Evolutionary conservation across 2,888 invertebrate species (phyloP), one percentile per base, ranked within the genome.

Genomic region (Aromia moschata): DNA sequence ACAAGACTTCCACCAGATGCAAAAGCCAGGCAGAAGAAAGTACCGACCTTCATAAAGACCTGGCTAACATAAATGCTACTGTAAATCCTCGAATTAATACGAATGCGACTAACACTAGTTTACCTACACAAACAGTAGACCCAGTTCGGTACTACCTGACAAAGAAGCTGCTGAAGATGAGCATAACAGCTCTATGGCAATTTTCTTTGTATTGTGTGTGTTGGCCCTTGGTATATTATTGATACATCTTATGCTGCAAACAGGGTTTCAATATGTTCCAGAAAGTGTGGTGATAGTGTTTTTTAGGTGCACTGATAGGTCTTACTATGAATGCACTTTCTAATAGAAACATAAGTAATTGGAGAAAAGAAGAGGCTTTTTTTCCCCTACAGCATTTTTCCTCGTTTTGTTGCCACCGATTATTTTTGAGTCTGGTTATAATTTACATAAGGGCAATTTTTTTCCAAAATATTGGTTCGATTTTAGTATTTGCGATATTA

Each of bases 391-490:
- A 14, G 95, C 98, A 15, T 99, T 99, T 80, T 99, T 99, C 77
- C 85, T 99, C 51, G 93, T 99, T 1, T 85, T 99, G 0, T 81
- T 99, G 51, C 99, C 99, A 7, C 99, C 99, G 0, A 99, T 99
- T 55, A 99, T 99, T 72, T 99, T 99, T 83, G 99, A 99, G 81
- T 97, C 97, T 1, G 98, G 98, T 1, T 99, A 98, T 79, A 99
- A 98, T 84, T 85, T 99, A 60, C 98, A 99, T 76, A 99, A 99
- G 82, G 98, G 97, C 65, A 93, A 94, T 75, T 94, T 93, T 75
- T 94, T 93, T 75, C n/a, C 96, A 98, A 82, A 99, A 99, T 77
- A 97, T 99, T 77, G 98, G 97, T n/a, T 97, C 98, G 2, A 99
- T 99, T 72, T 82, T 98, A 75, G 89, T 98, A 0, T 99, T 99